A percentile compares a stretch with the other conserved stretches of the same genome.
Evolutionary conservation across 2,797 vertebrate species (phyloP).

Genomic region (Adelosebastes latens): DNA sequence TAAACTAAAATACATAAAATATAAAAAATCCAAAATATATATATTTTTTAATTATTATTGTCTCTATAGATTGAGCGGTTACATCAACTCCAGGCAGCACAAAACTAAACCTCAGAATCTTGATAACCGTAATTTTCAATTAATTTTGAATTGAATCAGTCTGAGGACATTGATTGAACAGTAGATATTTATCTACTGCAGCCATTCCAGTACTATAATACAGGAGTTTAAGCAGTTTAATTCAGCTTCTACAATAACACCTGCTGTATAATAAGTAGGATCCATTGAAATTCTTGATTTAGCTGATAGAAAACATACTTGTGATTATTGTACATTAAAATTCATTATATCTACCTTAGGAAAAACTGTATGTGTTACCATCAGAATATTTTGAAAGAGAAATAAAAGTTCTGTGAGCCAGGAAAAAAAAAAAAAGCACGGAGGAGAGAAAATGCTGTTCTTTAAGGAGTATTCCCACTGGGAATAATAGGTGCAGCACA

Average conservation of each 20-base stretch:
- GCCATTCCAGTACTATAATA: background rate
- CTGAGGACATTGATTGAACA: background rate
- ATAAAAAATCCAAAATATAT: background rate
- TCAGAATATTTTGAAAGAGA: slow-evolving; percentile 22
- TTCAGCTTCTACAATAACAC: background rate
- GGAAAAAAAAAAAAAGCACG: background rate
- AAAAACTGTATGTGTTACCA: background rate
- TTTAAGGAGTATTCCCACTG: slow-evolving; percentile 79
- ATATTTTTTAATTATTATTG: background rate
- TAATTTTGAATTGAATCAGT: background rate
- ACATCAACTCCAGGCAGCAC: background rate
- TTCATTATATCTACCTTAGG: background rate
- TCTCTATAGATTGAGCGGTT: background rate
- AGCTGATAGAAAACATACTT: background rate
- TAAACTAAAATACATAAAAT: background rate
- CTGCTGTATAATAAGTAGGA: background rate
- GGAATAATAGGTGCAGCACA: slow-evolving; percentile 81
- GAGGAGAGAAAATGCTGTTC: slow-evolving; percentile 66
- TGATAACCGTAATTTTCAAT: background rate
- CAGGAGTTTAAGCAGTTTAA: background rate
- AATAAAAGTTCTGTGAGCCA: slow-evolving; percentile 36
- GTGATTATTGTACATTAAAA: background rate
- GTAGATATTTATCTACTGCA: background rate
- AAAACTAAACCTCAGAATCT: background rate
- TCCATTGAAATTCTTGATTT: background rate